A percentile compares a stretch with the other conserved stretches of the same genome.
These are phyloP conservation scores for Pelochelys cantorii DNA, from an alignment of 2,797 vertebrate species.

Conservation along the genomic window DNA sequence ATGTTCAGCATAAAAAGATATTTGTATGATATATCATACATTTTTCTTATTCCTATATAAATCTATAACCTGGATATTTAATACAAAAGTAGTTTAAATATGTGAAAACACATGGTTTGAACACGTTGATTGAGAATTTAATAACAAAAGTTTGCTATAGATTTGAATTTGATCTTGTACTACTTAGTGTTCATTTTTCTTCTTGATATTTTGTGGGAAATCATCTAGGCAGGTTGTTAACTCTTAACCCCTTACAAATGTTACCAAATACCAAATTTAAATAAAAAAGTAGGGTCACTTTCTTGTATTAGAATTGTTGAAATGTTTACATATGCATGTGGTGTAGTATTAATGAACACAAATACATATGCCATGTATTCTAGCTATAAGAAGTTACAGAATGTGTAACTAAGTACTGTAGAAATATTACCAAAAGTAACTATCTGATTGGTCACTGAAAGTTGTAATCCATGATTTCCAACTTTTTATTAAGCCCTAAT, in stretches of 20 bases:
- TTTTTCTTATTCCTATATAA: not conserved
- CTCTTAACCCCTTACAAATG: not conserved
- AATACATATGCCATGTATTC: not conserved
- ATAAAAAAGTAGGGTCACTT: not conserved
- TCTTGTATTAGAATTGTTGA: not conserved
- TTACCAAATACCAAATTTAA: not conserved
- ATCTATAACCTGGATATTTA: not conserved
- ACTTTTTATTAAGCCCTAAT: not conserved
- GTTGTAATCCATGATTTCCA: not conserved
- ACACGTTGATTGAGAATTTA: not conserved
- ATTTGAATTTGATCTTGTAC: not conserved
- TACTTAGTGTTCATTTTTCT: not conserved
- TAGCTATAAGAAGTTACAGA: not conserved
- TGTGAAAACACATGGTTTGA: not conserved
- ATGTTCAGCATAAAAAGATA: slow-evolving; percentile 67
- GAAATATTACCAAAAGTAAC: not conserved
- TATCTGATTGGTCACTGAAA: not conserved
- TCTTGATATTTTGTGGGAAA: not conserved
- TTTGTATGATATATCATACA: slow-evolving; percentile 30
- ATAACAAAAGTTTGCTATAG: not conserved
- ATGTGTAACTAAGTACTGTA: not conserved
- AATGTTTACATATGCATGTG: not conserved
- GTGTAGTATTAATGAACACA: not conserved
- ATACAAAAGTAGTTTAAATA: not conserved
- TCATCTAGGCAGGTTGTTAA: not conserved